A percentile compares a stretch with the other conserved stretches of the same genome.
These are phyloP conservation scores for Gymnoscopelus microlampas DNA, from an alignment of 2,797 vertebrate genomes.

Conservation along the genomic window DNA sequence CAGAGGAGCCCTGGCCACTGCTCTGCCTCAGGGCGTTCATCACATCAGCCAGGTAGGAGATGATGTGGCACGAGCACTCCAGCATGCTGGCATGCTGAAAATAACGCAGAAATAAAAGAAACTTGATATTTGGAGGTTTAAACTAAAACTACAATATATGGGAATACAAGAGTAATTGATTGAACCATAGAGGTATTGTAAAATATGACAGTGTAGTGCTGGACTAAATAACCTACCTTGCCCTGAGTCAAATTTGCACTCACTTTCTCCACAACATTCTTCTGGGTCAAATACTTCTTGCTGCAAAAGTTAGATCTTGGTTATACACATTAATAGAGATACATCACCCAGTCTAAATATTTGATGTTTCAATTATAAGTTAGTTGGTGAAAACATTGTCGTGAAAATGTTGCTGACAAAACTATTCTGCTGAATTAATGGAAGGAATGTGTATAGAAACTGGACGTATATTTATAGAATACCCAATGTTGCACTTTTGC, in stretches of 20 bases:
- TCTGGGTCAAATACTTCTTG: conserved; percentile 98
- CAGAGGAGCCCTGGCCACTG: conserved; percentile 89
- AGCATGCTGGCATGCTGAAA: conserved; percentile 91
- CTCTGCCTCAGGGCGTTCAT: conserved; percentile 94
- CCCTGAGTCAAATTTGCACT: conserved; percentile 94
- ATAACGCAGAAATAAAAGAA: not conserved
- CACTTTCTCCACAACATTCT: conserved; percentile 98
- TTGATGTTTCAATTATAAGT: not conserved
- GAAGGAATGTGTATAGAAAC: no score
- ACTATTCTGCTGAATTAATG: no score
- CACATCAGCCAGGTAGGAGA: conserved; percentile 98
- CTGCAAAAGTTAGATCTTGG: conserved; percentile 70
- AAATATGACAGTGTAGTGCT: not conserved
- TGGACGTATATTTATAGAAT: no score
- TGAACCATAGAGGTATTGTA: not conserved
- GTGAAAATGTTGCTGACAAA: no score
- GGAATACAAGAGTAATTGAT: no score
- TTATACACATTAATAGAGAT: not conserved
- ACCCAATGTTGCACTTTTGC: no score
- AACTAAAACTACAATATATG: no score
- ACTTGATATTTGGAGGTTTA: no score
- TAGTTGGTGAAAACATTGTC: no score
- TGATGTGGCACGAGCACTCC: conserved; percentile 96
- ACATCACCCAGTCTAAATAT: not conserved
- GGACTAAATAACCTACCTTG: conserved; percentile 83